Percentiles rank a stretch among this genome's conserved stretches.
Evolutionary conservation across 2,797 vertebrate species (phyloP).

Genomic region (Urophycis tenuis): DNA sequence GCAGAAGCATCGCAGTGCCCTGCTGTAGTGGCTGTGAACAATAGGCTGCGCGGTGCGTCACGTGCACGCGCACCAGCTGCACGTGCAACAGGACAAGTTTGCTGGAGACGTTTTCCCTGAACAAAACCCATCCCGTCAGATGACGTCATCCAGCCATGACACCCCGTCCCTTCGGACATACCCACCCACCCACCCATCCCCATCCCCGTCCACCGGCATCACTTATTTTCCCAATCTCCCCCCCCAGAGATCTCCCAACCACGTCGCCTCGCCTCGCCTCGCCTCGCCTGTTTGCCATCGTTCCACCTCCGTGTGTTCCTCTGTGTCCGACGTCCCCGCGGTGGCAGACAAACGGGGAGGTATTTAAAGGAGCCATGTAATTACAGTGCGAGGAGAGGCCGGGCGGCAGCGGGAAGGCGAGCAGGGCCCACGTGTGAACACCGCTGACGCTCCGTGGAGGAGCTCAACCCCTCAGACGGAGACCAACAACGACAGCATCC

Average conservation of each 20-base stretch:
- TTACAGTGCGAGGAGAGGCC: conserved; percentile 33
- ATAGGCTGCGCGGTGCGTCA: conserved; percentile 12
- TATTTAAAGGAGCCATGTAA: conserved; percentile 51
- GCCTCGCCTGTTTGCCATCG: not conserved
- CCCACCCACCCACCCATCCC: no score
- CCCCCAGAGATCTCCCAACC: no score
- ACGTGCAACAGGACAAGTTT: conserved; percentile 26
- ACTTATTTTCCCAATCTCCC: not conserved
- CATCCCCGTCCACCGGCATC: not conserved
- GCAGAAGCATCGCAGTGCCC: conserved; percentile 37
- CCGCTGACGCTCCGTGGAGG: conserved; percentile 51
- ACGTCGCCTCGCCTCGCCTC: not conserved
- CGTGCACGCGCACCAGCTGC: conserved; percentile 15
- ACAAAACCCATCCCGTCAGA: conserved; percentile 41
- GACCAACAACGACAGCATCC: conserved; percentile 33
- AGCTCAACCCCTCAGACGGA: conserved; percentile 17
- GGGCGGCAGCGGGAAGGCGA: conserved; percentile 24
- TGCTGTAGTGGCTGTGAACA: conserved; percentile 31
- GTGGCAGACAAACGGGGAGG: conserved; percentile 21
- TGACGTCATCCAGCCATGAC: conserved; percentile 37
- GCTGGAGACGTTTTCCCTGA: conserved; percentile 24
- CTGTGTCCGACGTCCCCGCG: not conserved
- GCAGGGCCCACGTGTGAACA: conserved; percentile 46
- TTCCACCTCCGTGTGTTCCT: not conserved
- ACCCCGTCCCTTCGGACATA: conserved; percentile 9